Evolutionary conservation across 1,140 invertebrate genomes (phyloP).

Genomic region (Papilio polyxenes): DNA sequence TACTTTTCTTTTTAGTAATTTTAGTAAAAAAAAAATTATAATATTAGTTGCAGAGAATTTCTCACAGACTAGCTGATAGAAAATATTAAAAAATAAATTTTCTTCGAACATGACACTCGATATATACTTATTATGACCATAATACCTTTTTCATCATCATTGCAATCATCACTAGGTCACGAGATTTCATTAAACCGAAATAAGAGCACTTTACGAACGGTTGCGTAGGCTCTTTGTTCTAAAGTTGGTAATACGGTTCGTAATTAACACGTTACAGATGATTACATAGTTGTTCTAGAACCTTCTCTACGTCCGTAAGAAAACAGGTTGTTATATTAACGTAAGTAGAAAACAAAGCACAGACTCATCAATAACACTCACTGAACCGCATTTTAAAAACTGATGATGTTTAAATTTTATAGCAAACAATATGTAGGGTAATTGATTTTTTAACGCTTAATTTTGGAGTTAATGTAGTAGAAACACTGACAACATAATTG

Average conservation of each 20-base stretch:
- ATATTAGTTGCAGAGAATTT: no score
- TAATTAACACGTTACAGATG: conserved; percentile 50
- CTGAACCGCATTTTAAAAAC: conserved; percentile 1
- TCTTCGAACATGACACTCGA: neutral
- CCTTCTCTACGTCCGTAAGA: conserved; percentile 39
- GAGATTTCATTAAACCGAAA: conserved; percentile 23
- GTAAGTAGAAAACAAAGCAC: conserved; percentile 43
- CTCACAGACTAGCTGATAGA: no score
- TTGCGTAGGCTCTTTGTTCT: conserved; percentile 30
- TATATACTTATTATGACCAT: neutral
- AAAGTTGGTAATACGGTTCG: conserved; percentile 37
- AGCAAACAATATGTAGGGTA: neutral
- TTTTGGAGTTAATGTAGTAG: neutral
- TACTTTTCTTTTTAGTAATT: no score
- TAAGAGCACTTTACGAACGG: neutral
- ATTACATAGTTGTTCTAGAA: conserved; percentile 46
- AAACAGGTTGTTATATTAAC: conserved; percentile 44
- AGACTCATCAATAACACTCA: conserved; percentile 15
- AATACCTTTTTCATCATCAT: conserved; percentile 1
- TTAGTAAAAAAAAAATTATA: no score
- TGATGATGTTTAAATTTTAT: conserved; percentile 25
- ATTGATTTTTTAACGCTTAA: neutral
- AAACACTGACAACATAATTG: neutral
- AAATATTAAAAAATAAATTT: no score
- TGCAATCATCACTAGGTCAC: conserved; percentile 13